Evolutionary conservation across 2,113 vertebrate genomes (phyloP).

Genomic region (Furnarius figulus): DNA sequence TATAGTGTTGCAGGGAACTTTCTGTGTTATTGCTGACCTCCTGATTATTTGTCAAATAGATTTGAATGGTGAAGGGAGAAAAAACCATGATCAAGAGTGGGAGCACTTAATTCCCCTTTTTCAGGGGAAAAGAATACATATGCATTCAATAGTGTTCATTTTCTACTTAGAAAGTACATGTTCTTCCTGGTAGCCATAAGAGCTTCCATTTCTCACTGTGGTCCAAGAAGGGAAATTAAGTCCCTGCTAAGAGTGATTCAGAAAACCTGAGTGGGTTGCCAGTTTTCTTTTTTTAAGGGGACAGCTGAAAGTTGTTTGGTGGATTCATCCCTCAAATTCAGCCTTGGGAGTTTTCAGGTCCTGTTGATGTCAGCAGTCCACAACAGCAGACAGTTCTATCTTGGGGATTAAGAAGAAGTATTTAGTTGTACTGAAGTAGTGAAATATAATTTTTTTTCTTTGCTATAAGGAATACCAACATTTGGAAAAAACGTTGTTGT

Average conservation of each 20-base stretch:
- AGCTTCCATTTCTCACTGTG: neutral
- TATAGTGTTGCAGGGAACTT: neutral
- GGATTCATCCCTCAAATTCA: neutral
- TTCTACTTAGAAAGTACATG: neutral
- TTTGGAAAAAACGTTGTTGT: conserved; percentile 92
- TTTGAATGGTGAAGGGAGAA: neutral
- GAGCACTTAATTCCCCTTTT: neutral
- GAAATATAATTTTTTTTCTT: neutral
- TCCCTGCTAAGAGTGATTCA: neutral
- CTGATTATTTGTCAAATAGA: neutral
- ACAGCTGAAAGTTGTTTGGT: neutral
- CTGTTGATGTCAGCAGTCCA: neutral
- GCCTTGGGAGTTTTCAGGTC: neutral
- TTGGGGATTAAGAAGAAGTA: neutral
- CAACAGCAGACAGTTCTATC: neutral
- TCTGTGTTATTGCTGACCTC: neutral
- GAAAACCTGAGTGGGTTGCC: neutral
- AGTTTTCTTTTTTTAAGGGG: neutral
- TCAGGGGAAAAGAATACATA: neutral
- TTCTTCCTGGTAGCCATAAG: neutral
- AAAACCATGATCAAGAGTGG: neutral
- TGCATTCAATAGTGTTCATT: neutral
- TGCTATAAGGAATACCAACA: conserved; percentile 84
- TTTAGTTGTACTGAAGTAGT: neutral
- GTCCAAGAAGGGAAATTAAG: neutral